A percentile compares a stretch with the other conserved stretches of the same genome.
These are phyloP conservation scores for Aphodius sticticus DNA, from an alignment of 2,888 invertebrate genomes.

Conservation along the genomic window DNA sequence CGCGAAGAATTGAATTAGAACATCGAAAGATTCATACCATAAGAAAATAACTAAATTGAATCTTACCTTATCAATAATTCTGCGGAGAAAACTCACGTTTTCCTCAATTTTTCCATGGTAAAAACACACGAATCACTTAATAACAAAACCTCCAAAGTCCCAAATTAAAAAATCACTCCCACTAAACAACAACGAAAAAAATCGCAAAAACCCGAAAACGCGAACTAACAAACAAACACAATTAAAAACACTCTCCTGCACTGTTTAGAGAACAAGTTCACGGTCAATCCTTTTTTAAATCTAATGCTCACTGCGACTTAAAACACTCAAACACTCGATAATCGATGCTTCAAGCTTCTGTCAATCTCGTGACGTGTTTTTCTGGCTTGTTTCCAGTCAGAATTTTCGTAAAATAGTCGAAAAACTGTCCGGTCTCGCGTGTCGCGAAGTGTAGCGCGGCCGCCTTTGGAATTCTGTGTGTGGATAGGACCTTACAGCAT, in stretches of 20 bases:
- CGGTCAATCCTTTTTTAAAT: not conserved
- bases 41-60: too few relatives aligned
- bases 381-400: not conserved
- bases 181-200: too few relatives aligned
- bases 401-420: constrained; percentile 23
- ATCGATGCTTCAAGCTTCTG: not conserved
- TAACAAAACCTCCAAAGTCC: too few relatives aligned
- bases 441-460: not conserved
- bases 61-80: too few relatives aligned
- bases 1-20: too few relatives aligned
- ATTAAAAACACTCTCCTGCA: not conserved
- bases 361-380: not conserved
- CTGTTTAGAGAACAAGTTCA: not conserved
- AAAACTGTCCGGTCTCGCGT: not conserved
- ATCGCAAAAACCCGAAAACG: not conserved
- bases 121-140: too few relatives aligned
- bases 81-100: too few relatives aligned
- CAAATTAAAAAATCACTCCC: too few relatives aligned
- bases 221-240: not conserved
- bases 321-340: constrained; percentile 35
- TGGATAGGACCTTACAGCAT: constrained; percentile 40
- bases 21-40: too few relatives aligned
- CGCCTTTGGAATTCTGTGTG: constrained; percentile 37
- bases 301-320: not conserved
- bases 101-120: too few relatives aligned